Evolutionary conservation across 64 coral and sea anemone species (phyloP), one percentile per base, ranked within the genome.

Genomic region (Actinia equina): DNA sequence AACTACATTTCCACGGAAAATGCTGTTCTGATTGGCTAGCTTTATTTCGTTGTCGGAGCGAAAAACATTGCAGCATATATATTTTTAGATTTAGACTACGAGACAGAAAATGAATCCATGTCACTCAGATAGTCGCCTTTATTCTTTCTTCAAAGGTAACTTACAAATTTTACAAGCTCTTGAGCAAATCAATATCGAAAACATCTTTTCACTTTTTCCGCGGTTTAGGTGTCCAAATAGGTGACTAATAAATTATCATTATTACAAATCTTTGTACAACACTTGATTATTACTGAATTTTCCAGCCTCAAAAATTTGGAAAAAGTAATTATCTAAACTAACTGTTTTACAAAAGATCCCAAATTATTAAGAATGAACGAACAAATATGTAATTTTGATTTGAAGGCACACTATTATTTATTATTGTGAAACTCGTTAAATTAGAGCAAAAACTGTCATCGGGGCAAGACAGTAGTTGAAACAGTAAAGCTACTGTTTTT

Each of bases 271-370:
- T 81, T 81, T 81, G 78, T 81, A 81, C 78, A 81, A 81, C 78
- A 74, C 69, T 74, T 74, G 69, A 74, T 74, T 74, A 74, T 74
- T 74, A 74, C 25, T 74, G 27, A 44, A 81, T 52, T 81, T 81
- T 81, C 49, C 78, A 81, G 78, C 49, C 78, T 20, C 45, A 49
- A 81, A 81, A 81, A 3, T 30, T 6, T 44, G 44, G 78, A 81
- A 81, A 81, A 44, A 81, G 17, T 81, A 81, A 81, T 81, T 17
- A 81, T 74, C 69, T 74, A 81, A 17, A 81, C 76, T 78, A 78
- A 78, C 49, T 81, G 78, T 81, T 46, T 81, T 81, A 81, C 78
- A 81, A 81, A 81, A 81, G 78, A 81, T 81, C 78, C 78, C 78
- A 81, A 81, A 81, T 81, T 81, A 81, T 81, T 44, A 81, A 81